These are phyloP conservation scores for Haplochromis vanheusdeni DNA, from an alignment of 2,113 vertebrate species.

Conservation along the genomic window DNA sequence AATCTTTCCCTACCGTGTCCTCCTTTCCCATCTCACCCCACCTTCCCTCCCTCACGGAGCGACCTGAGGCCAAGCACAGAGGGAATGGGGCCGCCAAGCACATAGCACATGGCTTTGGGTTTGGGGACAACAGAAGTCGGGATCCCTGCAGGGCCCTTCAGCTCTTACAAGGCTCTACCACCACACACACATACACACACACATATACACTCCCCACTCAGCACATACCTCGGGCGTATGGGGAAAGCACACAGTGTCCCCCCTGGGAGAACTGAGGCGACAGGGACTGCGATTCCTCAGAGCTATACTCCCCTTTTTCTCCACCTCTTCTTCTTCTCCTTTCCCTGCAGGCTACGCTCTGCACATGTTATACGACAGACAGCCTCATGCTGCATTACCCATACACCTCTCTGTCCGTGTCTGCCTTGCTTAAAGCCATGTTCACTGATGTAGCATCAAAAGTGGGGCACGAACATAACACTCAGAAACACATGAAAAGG, in stretches of 20 bases:
- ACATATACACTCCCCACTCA: neutral
- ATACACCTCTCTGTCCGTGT: constrained; percentile 51
- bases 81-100: constrained; percentile 38
- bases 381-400: constrained; percentile 59
- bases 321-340: constrained; percentile 29
- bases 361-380: constrained; percentile 61
- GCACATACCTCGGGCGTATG: constrained; percentile 30
- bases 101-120: constrained; percentile 58
- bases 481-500: neutral
- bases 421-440: constrained; percentile 41
- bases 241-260: constrained; percentile 39
- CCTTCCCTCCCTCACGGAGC: constrained; percentile 6
- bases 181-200: neutral
- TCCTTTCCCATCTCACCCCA: neutral
- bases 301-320: constrained; percentile 42
- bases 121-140: constrained; percentile 53
- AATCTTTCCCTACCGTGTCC: neutral
- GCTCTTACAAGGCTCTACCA: constrained; percentile 16
- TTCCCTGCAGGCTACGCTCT: constrained; percentile 38
- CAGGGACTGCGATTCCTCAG: constrained; percentile 47
- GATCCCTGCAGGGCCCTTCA: constrained; percentile 56
- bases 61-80: constrained; percentile 45
- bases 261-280: constrained; percentile 47
- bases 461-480: constrained; percentile 46
- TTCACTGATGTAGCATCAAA: constrained; percentile 46